Percentiles rank a stretch among this genome's conserved stretches.
Conservation (phyloP, 2,113 vertebrate genomes). For the Turdus rufiventris region DNA sequence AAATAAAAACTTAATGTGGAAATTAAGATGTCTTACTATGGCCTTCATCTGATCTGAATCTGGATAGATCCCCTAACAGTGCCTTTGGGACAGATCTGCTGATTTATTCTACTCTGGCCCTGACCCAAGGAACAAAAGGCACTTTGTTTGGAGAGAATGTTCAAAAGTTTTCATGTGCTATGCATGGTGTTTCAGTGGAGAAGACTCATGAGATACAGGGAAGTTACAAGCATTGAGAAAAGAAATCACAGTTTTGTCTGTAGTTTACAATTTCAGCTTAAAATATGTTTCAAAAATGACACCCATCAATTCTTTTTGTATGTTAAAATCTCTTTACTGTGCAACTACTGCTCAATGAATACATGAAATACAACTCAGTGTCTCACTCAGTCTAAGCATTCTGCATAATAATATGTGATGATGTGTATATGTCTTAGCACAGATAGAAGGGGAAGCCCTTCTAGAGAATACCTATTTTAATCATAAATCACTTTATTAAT, state of each 20-base stretch:
- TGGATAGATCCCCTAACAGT: background rate
- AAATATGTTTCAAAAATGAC: background rate
- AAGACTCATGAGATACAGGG: background rate
- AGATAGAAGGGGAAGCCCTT: background rate
- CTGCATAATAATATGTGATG: background rate
- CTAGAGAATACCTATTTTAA: background rate
- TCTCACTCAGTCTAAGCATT: background rate
- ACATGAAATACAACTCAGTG: background rate
- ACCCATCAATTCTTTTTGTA: background rate
- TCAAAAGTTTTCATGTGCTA: background rate
- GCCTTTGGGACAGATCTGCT: background rate
- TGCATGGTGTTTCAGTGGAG: background rate
- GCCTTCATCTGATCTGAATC: background rate
- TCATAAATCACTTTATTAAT: background rate
- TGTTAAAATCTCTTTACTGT: background rate
- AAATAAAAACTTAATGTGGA: background rate
- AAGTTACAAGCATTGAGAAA: background rate
- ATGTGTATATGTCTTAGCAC: background rate
- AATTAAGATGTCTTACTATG: background rate
- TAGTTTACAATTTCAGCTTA: background rate
- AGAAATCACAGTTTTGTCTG: background rate
- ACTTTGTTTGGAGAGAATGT: background rate
- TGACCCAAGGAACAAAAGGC: background rate
- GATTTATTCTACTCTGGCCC: background rate
- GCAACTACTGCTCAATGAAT: background rate